Evolutionary conservation across 2,888 invertebrate genomes (phyloP).

Genomic region (Ernsta delagoae): DNA sequence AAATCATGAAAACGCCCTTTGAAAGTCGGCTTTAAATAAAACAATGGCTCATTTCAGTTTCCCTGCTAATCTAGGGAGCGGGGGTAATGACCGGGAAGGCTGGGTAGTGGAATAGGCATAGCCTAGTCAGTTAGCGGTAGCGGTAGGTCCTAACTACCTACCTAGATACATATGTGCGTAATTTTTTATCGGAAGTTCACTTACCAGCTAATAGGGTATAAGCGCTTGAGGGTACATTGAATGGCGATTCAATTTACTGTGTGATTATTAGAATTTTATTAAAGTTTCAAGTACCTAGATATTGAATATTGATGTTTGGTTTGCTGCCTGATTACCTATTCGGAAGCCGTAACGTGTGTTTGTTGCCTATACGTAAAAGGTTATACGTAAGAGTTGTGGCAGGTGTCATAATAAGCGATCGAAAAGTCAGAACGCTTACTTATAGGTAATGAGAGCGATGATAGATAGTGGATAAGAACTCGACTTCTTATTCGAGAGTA

Average conservation of each 20-base stretch:
- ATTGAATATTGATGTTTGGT: no score
- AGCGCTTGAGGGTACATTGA: conserved; percentile 9
- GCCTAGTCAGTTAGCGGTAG: conserved; percentile 18
- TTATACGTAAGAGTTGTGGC: no score
- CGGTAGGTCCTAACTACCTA: no score
- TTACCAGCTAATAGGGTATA: conserved; percentile 24
- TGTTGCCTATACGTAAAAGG: no score
- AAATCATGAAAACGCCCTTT: conserved; percentile 75
- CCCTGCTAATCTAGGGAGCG: conserved; percentile 70
- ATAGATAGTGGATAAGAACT: no score
- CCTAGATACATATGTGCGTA: no score
- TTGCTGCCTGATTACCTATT: no score
- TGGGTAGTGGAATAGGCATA: conserved; percentile 19
- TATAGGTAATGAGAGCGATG: no score
- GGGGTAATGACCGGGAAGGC: conserved; percentile 68
- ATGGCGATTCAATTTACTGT: conserved; percentile 26
- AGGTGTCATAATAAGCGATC: no score
- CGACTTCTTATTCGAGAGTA: no score
- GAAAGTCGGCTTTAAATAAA: conserved; percentile 68
- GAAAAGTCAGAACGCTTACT: no score
- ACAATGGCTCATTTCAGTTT: conserved; percentile 75
- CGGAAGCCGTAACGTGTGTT: no score
- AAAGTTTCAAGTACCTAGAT: conserved; percentile 7
- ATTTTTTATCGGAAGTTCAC: neutral
- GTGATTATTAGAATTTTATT: conserved; percentile 4